Conservation (phyloP, 2,888 invertebrate species). For the Calameuta pallipes region DNA sequence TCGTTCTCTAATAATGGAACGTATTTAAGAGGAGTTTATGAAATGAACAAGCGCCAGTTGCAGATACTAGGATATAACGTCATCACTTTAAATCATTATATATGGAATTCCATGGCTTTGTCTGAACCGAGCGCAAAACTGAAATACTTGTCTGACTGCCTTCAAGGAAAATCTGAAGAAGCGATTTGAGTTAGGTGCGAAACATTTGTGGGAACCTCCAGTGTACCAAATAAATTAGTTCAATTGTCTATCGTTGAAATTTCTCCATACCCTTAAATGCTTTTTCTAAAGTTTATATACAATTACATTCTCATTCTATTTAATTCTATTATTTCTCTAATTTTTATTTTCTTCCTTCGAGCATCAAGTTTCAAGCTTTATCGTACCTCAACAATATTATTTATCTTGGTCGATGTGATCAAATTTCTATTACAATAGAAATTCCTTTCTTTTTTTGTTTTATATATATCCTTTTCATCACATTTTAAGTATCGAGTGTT, state of each 20-base stretch:
- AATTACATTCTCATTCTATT: neutral
- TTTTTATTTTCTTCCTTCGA: neutral
- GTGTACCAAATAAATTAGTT: neutral
- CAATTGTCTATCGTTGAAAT: neutral
- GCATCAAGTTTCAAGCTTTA: neutral
- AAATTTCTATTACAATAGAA: neutral
- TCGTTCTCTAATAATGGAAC: neutral
- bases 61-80: neutral
- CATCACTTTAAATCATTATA: neutral
- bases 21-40: neutral
- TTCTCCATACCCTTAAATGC: neutral
- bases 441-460: neutral
- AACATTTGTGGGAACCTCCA: neutral
- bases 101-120: neutral
- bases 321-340: neutral
- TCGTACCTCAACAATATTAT: neutral
- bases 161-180: neutral
- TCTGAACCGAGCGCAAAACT: neutral
- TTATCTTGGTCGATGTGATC: neutral
- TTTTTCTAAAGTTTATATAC: neutral
- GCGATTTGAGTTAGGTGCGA: neutral
- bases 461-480: neutral
- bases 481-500: neutral
- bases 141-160: neutral
- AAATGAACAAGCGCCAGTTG: neutral